These are phyloP conservation scores for Meloidogyne exigua DNA, from an alignment of 1,140 invertebrate species.

Conservation along the genomic window DNA sequence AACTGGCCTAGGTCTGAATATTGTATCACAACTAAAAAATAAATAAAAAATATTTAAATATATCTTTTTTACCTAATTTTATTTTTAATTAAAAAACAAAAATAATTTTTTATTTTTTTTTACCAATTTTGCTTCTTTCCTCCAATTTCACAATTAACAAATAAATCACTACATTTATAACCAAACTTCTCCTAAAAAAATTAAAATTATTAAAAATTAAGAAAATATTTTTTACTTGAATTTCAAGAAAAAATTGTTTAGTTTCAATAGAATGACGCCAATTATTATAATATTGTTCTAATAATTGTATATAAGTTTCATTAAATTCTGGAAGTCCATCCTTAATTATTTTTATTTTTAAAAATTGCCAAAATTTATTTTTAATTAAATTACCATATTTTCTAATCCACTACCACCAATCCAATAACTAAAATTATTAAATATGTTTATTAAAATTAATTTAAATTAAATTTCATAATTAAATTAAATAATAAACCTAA, in stretches of 20 bases:
- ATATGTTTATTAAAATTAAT: neutral
- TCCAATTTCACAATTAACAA: slow-evolving; percentile 52
- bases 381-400: slow-evolving; percentile 45
- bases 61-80: no score
- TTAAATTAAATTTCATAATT: no score
- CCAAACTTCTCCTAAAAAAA: slow-evolving; percentile 51
- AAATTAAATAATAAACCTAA: slow-evolving; percentile 7
- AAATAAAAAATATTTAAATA: no score
- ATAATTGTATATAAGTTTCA: slow-evolving; percentile 49
- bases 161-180: slow-evolving; percentile 58
- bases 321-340: slow-evolving; percentile 44
- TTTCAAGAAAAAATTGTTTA: slow-evolving; percentile 49
- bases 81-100: no score
- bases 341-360: neutral
- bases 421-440: slow-evolving; percentile 41
- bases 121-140: slow-evolving; percentile 50
- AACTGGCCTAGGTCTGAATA: slow-evolving; percentile 46
- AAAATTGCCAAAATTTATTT: neutral
- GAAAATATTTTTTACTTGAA: slow-evolving; percentile 36
- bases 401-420: slow-evolving; percentile 57
- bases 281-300: slow-evolving; percentile 45
- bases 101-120: no score
- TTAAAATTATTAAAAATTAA: neutral
- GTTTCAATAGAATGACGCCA: slow-evolving; percentile 49
- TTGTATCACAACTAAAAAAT: slow-evolving; percentile 36